Evolutionary conservation across 2,888 invertebrate species (phyloP).

Genomic region (Eupithecia insigniata): DNA sequence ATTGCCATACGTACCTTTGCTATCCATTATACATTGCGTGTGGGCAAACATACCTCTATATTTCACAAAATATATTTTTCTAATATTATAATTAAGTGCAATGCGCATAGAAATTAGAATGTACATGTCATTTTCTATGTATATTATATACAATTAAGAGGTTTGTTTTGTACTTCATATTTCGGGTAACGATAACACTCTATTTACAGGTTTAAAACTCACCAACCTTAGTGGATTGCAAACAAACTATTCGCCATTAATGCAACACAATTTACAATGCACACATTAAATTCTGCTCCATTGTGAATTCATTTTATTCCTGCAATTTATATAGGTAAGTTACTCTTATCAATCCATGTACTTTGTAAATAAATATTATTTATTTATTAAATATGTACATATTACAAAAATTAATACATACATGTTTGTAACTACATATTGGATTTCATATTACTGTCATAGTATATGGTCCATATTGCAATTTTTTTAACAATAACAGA

Average conservation of each 20-base stretch:
- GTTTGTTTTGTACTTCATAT: conserved; percentile 56
- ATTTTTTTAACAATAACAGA: background rate
- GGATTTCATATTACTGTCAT: conserved; percentile 11
- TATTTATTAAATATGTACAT: background rate
- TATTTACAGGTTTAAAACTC: conserved; percentile 41
- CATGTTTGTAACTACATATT: background rate
- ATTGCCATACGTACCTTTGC: conserved; percentile 17
- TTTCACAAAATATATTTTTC: conserved; percentile 41
- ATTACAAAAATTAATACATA: conserved; percentile 1
- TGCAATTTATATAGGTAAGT: conserved; percentile 1
- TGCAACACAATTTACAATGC: conserved; percentile 24
- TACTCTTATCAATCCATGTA: background rate
- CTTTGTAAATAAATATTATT: background rate
- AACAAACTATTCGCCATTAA: conserved; percentile 24
- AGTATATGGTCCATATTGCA: conserved; percentile 7
- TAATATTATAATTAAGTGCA: conserved; percentile 42
- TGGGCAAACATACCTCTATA: conserved; percentile 31
- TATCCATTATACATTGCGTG: conserved; percentile 22
- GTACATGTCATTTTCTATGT: conserved; percentile 42
- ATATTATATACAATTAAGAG: conserved; percentile 45
- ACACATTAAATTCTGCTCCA: conserved; percentile 13
- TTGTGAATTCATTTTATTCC: background rate
- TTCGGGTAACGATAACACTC: conserved; percentile 45
- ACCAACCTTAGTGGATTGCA: conserved; percentile 35
- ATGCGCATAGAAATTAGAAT: conserved; percentile 45